Conservation (phyloP, 2,113 vertebrate genomes). For the Heptranchias perlo region DNA sequence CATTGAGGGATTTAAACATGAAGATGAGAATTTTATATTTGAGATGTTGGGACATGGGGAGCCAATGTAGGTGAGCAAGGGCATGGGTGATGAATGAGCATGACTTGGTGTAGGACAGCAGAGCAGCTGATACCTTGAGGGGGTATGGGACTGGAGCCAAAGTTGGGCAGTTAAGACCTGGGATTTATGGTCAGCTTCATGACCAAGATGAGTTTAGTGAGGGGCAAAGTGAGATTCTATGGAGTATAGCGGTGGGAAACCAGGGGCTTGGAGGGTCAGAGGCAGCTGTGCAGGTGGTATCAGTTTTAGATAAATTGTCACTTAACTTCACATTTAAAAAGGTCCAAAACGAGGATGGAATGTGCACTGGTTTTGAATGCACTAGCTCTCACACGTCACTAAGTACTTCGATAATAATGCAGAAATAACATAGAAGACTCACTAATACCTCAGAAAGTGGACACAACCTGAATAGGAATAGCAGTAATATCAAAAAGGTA, state of each 20-base stretch:
- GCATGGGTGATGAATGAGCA: neutral
- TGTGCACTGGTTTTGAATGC: too few species aligned
- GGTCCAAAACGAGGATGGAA: too few species aligned
- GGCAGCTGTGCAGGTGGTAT: neutral
- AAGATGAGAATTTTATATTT: neutral
- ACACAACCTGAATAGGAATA: too few species aligned
- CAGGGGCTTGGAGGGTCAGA: neutral
- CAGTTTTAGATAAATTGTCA: too few species aligned
- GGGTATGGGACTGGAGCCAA: neutral
- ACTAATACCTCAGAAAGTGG: too few species aligned
- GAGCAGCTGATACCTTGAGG: neutral
- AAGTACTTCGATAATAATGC: too few species aligned
- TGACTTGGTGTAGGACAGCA: neutral
- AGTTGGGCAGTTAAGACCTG: neutral
- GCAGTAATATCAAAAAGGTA: neutral
- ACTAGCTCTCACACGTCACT: too few species aligned
- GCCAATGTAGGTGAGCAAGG: neutral
- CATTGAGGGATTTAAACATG: neutral
- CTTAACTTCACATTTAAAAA: too few species aligned
- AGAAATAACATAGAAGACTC: too few species aligned
- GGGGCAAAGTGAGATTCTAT: too few species aligned
- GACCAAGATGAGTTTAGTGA: neutral
- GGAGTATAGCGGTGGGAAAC: neutral
- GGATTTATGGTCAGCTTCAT: neutral
- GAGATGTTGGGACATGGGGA: neutral